Percentiles rank a stretch among this genome's conserved stretches.
These are phyloP conservation scores for Typhlomys cinereus DNA, from an alignment of 2,113 vertebrate species.

Conservation along the genomic window DNA sequence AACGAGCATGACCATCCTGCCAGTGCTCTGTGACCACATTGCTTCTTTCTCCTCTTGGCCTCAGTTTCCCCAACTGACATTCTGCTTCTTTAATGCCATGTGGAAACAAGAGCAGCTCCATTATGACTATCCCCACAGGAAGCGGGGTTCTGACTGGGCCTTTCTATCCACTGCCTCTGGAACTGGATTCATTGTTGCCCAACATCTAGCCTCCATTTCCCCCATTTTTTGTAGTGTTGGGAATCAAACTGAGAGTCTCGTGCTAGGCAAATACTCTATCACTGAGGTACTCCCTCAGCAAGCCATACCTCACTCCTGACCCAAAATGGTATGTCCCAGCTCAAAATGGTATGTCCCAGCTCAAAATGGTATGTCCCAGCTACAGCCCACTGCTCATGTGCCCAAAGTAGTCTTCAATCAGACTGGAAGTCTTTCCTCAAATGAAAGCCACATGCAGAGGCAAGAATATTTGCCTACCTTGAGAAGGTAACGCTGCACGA, in stretches of 20 bases:
- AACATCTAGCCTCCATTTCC: background rate
- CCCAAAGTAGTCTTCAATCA: background rate
- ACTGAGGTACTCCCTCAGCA: background rate
- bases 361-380: background rate
- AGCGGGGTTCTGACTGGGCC: background rate
- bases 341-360: background rate
- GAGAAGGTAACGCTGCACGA: background rate
- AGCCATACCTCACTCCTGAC: background rate
- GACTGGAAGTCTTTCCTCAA: background rate
- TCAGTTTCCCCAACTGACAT: background rate
- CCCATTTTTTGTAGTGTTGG: background rate
- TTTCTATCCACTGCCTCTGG: background rate
- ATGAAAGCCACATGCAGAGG: background rate
- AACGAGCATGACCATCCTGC: fast-evolving
- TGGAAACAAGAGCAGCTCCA: background rate
- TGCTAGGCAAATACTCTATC: background rate
- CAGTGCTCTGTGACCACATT: background rate
- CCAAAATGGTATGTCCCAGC: background rate
- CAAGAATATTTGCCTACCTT: background rate
- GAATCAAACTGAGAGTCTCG: background rate
- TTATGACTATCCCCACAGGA: background rate
- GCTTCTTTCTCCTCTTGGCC: background rate
- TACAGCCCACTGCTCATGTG: too few relatives aligned
- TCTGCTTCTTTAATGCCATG: background rate
- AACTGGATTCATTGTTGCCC: too few relatives aligned